A percentile compares a stretch with the other conserved stretches of the same genome.
Evolutionary conservation across 2,888 invertebrate species (phyloP).

Genomic region (Digitonthophagus gazella): DNA sequence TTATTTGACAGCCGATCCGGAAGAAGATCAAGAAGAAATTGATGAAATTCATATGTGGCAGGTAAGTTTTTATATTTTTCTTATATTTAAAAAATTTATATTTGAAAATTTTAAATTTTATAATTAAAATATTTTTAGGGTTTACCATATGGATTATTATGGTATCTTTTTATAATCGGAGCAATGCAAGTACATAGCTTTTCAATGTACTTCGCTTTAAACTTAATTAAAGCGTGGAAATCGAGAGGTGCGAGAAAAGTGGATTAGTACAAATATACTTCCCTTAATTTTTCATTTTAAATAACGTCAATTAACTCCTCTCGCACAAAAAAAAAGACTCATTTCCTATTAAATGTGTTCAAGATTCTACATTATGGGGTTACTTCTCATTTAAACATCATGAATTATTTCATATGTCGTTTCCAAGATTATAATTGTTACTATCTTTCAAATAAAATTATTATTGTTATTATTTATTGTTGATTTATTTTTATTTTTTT

Average conservation of each 20-base stretch:
- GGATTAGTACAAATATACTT: conserved; percentile 58
- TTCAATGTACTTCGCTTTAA: conserved; percentile 81
- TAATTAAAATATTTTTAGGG: conserved; percentile 58
- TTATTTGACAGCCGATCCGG: conserved; percentile 66
- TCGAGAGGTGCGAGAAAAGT: conserved; percentile 70
- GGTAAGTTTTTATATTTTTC: conserved; percentile 52
- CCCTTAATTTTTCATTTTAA: neutral
- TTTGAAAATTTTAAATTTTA: too few relatives aligned
- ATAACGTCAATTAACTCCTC: too few relatives aligned
- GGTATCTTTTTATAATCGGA: conserved; percentile 86
- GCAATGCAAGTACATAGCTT: conserved; percentile 88
- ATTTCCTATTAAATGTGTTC: too few relatives aligned
- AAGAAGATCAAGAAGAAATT: conserved; percentile 62
- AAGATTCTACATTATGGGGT: too few relatives aligned
- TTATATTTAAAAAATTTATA: neutral
- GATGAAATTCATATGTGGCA: conserved; percentile 68
- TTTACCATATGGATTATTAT: conserved; percentile 86
- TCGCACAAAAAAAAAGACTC: too few relatives aligned
- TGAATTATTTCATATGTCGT: too few relatives aligned
- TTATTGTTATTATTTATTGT: too few relatives aligned
- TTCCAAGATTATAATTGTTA: too few relatives aligned
- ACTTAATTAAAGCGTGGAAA: conserved; percentile 80
- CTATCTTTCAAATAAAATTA: too few relatives aligned
- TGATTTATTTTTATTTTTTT: too few relatives aligned
- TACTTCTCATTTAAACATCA: too few relatives aligned